Evolutionary conservation across 2,888 invertebrate genomes (phyloP).

Genomic region (Uropetala carovei): DNA sequence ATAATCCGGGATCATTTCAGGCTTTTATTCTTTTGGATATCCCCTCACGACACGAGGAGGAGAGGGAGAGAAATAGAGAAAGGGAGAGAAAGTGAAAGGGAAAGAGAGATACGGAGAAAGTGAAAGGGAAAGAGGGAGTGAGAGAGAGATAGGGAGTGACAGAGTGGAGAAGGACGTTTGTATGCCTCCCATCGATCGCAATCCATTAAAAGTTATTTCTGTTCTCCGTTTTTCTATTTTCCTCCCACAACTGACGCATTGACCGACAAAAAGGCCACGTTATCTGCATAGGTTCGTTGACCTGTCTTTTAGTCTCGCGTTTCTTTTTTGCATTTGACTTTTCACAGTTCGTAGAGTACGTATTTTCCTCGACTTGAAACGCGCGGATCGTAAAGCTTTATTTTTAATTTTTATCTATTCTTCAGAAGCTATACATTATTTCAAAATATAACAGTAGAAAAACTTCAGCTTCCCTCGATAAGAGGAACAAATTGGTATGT

Average conservation of each 20-base stretch:
- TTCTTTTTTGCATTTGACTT: no score
- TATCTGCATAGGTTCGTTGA: no score
- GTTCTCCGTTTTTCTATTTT: neutral
- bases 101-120: neutral
- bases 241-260: neutral
- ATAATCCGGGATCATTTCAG: neutral
- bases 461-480: no score
- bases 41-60: neutral
- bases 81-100: neutral
- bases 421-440: no score
- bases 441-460: no score
- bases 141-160: neutral
- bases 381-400: no score
- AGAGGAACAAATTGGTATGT: no score
- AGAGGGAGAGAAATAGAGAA: neutral
- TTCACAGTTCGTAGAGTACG: no score
- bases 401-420: no score
- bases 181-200: slow-evolving; percentile 34
- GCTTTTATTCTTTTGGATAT: neutral
- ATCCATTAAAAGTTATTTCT: slow-evolving; percentile 61
- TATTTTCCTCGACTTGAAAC: no score
- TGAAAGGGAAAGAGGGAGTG: neutral
- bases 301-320: no score
- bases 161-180: neutral
- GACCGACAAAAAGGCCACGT: neutral